These are phyloP conservation scores for Lonchura striata DNA, from an alignment of 2,113 vertebrate species.

Conservation along the genomic window DNA sequence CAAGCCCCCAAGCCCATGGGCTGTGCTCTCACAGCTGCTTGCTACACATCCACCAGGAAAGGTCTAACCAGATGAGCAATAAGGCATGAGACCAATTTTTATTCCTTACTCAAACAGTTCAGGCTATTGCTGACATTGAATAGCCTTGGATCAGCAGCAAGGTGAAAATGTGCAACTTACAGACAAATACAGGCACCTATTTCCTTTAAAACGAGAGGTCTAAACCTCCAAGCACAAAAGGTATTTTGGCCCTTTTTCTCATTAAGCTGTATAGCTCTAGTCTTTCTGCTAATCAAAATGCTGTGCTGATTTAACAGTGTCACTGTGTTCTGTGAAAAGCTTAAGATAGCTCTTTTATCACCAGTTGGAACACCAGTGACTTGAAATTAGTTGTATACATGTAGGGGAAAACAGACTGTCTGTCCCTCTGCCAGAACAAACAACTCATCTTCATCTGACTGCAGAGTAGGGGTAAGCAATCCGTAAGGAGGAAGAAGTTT, in stretches of 20 bases:
- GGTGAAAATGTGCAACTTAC: not conserved
- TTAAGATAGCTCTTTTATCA: slow-evolving; percentile 59
- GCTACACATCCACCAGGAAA: not conserved
- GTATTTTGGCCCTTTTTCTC: not conserved
- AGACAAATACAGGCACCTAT: not conserved
- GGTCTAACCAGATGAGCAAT: not conserved
- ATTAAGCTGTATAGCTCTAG: not conserved
- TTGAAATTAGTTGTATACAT: slow-evolving; percentile 50
- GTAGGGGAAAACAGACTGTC: slow-evolving; percentile 55
- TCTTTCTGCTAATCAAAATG: slow-evolving; percentile 53
- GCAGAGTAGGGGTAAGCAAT: slow-evolving; percentile 29
- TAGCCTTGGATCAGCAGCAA: not conserved
- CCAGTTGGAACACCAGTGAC: slow-evolving; percentile 48
- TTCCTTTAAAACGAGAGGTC: not conserved
- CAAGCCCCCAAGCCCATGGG: accelerated
- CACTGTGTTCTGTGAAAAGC: slow-evolving; percentile 52
- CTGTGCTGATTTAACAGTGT: slow-evolving; percentile 51
- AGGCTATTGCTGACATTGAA: not conserved
- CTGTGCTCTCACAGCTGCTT: not conserved
- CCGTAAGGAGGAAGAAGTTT: not conserved
- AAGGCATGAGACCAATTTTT: not conserved
- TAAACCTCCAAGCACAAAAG: not conserved
- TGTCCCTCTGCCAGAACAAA: slow-evolving; percentile 62
- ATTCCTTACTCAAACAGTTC: not conserved
- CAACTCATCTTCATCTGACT: slow-evolving; percentile 58